Conservation (phyloP, 2,888 invertebrate species). For the Drosophila antonietae region DNA sequence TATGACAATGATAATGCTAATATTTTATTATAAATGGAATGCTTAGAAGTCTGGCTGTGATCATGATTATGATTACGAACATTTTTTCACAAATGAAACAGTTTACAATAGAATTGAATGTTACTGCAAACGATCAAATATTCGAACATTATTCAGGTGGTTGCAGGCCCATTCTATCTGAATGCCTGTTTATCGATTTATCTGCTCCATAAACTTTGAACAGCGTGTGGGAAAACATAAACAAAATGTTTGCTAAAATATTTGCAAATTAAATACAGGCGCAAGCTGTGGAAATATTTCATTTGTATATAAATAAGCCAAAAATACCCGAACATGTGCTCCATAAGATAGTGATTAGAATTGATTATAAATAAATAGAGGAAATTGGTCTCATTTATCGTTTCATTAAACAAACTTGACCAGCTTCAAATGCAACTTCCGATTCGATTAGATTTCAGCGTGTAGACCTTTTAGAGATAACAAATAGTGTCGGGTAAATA, state of each 20-base stretch:
- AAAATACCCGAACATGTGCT: slow-evolving; percentile 7
- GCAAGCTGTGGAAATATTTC: slow-evolving; percentile 6
- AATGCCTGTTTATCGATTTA: slow-evolving; percentile 19
- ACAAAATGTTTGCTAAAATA: slow-evolving; percentile 23
- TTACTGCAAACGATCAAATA: slow-evolving; percentile 4
- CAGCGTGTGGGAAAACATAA: slow-evolving; percentile 20
- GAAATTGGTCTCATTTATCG: neutral
- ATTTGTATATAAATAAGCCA: slow-evolving; percentile 24
- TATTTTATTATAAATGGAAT: no score
- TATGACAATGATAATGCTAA: neutral
- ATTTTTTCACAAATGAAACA: no score
- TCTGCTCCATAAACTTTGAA: slow-evolving; percentile 39
- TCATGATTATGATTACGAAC: neutral
- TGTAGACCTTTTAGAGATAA: neutral
- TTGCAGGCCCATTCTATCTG: neutral
- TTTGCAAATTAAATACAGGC: slow-evolving; percentile 9
- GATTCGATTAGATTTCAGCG: no score
- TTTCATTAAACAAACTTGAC: neutral
- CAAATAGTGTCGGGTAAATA: neutral
- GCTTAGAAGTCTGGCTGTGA: neutral
- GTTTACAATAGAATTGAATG: neutral
- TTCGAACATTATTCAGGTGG: slow-evolving; percentile 8
- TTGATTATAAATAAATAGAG: neutral
- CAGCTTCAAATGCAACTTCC: neutral
- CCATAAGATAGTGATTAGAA: neutral